Base-by-base conservation (phyloP, 2,113 vertebrate species). In the Neoarius graeffei region DNA sequence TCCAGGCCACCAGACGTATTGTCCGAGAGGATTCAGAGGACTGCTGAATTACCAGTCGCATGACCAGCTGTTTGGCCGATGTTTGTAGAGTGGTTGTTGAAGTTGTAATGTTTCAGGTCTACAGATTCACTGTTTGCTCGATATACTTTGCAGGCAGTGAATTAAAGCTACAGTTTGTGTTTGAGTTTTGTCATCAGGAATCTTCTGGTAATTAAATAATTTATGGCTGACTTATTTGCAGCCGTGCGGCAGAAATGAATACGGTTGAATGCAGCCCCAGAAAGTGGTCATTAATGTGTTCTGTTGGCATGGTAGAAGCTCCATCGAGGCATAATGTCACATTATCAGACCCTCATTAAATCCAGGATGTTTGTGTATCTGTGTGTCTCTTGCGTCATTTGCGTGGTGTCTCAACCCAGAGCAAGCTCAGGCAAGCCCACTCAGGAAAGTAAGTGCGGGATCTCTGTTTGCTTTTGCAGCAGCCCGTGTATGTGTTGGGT, bases 391-490 rank as follows among this genome's bases (percentile, higher is more conserved):
- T 92, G 81, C 94, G 89, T 94, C 94, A 94, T 93, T 95, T 92
- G 94, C 93, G 92, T 94, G 93, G 96, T 97, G 96, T 98, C 95
- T 99, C 96, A 96, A 96, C 95, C 94, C 96, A 99, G 98, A 99
- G 95, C 97, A 97, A 97, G 96, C 97, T 98, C 97, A 93, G 97
- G 97, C 97, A 97, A 95, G 97, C 96, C 94, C 97, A 95, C 97
- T 96, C 96, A 97, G 97, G 97, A 99, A 99, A 96, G 98, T 99
- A 99, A 99, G 98, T 99, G 97, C 91, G 91, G 94, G 92, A 92
- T 91, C 94, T 92, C 93, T 93, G 93, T 92, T 92, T 90, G 90
- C 92, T 93, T 92, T 86, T 54, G 88, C 91, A 92, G 60, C 59
- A 62, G 89, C 88, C 77, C 87, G 87, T 92, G 50, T 86, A 81